Conservation (phyloP, 2,888 invertebrate species). For the Argyresthia albistria region DNA sequence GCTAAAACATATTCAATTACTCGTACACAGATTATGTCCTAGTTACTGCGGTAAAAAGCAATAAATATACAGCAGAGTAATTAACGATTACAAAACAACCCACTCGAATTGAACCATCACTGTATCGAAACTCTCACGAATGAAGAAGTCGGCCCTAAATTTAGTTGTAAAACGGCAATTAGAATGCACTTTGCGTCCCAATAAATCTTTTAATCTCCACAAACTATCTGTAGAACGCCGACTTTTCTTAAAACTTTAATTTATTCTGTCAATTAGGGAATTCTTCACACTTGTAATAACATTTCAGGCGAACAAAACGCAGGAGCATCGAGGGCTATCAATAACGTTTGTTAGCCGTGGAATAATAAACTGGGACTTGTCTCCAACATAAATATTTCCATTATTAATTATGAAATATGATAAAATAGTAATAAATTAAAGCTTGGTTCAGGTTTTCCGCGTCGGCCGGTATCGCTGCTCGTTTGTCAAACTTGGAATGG, state of each 20-base stretch:
- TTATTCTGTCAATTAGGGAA: slow-evolving; percentile 60
- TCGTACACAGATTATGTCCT: too few relatives aligned
- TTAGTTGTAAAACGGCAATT: slow-evolving; percentile 48
- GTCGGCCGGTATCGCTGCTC: slow-evolving; percentile 17
- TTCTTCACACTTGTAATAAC: slow-evolving; percentile 46
- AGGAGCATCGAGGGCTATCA: slow-evolving; percentile 8
- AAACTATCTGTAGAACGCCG: slow-evolving; percentile 14
- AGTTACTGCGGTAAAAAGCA: too few relatives aligned
- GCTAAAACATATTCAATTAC: too few relatives aligned
- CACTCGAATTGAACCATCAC: not conserved
- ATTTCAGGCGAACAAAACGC: slow-evolving; percentile 13
- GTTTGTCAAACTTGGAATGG: slow-evolving; percentile 20
- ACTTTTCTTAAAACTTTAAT: slow-evolving; percentile 27
- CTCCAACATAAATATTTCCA: slow-evolving; percentile 14
- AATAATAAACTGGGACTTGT: slow-evolving; percentile 27
- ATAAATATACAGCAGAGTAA: not conserved
- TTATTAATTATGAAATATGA: slow-evolving; percentile 41
- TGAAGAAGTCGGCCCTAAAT: slow-evolving; percentile 12
- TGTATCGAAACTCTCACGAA: slow-evolving; percentile 27
- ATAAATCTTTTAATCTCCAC: slow-evolving; percentile 51
- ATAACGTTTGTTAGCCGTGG: slow-evolving; percentile 32
- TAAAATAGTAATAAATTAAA: slow-evolving; percentile 38
- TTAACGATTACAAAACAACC: not conserved
- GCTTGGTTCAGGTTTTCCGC: slow-evolving; percentile 11
- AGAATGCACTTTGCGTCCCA: slow-evolving; percentile 38